Evolutionary conservation across 2,888 invertebrate genomes (phyloP).

Genomic region (Apodemia mormo): DNA sequence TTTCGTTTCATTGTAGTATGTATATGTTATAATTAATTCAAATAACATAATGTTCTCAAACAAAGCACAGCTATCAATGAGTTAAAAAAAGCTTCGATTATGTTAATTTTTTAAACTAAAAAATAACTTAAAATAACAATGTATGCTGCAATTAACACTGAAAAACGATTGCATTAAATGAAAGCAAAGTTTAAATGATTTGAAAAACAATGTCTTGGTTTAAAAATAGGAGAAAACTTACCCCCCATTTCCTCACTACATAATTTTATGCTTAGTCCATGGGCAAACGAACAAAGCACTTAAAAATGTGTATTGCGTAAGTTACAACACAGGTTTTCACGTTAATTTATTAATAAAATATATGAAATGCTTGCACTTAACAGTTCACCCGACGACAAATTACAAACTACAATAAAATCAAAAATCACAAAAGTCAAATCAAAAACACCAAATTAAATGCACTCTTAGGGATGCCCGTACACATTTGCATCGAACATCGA

Average conservation of each 20-base stretch:
- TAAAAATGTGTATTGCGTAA: background rate
- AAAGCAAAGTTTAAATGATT: background rate
- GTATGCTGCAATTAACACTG: background rate
- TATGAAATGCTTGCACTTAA: background rate
- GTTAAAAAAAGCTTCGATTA: background rate
- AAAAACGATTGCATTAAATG: background rate
- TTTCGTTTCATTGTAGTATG: background rate
- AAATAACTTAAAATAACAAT: background rate
- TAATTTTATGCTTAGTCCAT: background rate
- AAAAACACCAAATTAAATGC: conserved; percentile 3
- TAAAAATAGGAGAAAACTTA: background rate
- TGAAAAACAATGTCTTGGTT: background rate
- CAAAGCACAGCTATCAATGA: background rate
- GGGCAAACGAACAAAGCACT: background rate
- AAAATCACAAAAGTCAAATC: conserved; percentile 6
- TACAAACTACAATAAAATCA: conserved; percentile 5
- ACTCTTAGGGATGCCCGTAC: background rate
- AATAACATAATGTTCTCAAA: background rate
- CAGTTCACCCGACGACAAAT: background rate
- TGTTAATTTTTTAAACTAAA: background rate
- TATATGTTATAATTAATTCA: too few relatives aligned
- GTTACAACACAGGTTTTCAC: background rate
- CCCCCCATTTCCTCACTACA: background rate
- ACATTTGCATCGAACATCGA: background rate
- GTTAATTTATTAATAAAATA: background rate